Percentiles rank a stretch among this genome's conserved stretches.
phyloP scores from a whole-genome alignment of 2,888 invertebrate genomes.

The Agapostemon virescens region DNA sequence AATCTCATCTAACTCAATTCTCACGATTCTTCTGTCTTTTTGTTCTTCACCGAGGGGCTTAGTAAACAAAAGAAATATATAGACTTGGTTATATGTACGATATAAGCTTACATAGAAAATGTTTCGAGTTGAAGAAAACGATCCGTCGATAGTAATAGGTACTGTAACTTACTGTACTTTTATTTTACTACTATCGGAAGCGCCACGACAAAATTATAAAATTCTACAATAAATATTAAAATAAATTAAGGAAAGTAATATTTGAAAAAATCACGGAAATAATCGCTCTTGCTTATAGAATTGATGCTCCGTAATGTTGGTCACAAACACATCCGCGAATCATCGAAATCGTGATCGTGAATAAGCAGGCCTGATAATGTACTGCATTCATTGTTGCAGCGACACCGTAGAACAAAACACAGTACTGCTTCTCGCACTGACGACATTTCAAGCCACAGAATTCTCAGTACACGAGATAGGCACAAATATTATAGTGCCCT shows the following conservation, averaged over 20 bases:
- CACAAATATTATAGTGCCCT: background rate
- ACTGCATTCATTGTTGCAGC: constrained; percentile 3
- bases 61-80: constrained; percentile 52
- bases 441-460: background rate
- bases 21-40: background rate
- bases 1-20: constrained; percentile 17
- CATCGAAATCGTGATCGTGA: background rate
- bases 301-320: background rate
- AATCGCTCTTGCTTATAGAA: constrained; percentile 16
- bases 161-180: background rate
- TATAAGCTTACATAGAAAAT: background rate
- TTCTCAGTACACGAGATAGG: background rate
- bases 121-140: constrained; percentile 5
- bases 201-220: background rate
- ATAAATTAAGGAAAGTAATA: constrained; percentile 22
- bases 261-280: constrained; percentile 9
- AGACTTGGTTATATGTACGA: constrained; percentile 16
- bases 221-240: constrained; percentile 14
- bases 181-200: background rate
- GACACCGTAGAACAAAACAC: constrained; percentile 4
- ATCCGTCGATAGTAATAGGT: background rate
- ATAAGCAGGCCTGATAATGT: constrained; percentile 11
- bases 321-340: background rate
- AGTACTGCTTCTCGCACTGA: background rate
- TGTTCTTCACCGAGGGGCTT: constrained; percentile 5